Base-by-base conservation (phyloP, 2,797 vertebrate species). In the Carcharodon carcharias region DNA sequence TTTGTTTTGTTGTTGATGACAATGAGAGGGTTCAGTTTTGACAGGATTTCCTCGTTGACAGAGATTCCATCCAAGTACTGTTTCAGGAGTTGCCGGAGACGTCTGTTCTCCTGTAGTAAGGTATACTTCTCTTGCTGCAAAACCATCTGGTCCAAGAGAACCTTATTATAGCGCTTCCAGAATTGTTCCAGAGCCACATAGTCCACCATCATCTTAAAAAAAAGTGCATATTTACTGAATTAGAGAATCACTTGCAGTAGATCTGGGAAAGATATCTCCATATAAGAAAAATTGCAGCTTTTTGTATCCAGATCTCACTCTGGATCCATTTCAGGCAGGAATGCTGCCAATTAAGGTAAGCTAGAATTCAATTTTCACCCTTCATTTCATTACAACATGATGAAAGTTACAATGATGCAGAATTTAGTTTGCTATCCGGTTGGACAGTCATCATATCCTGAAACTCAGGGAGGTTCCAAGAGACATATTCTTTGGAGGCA, bases 161-260 rank as follows among this genome's bases (percentile, higher is more conserved):
- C 98, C 96, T 98, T 98, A 97, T 98, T 98, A 97, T 98, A 98
- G 4, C 98, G 97, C 96, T 98, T 98, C 98, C 98, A 99, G 97
- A 99, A 98, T 35, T 96, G 96, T 96, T 98, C 98, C 97, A 99
- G 96, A 77, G 97, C 97, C 35, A 5, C 26, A 0, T 98, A 98
- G 88, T 98, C 97, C 89, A 71, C n/a, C 97, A 98, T 26, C 58
- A 97, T 96, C 98, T 99, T 73, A 7, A 95, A 67, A 93, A 89
- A 89, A 91, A 91, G 50, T 8, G 16, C 14, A 71, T 31, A 73
- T 71, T 73, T 71, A 35, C 94, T 31, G 50, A 56, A 31, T 23
- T 6, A 77, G 16, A 40, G 69, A 95, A 95, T 40, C 67, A 18
- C 67, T 35, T 54, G 65, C 0, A 63, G 16, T 31, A 67, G 35